These are phyloP conservation scores for Sebastes steindachneri DNA, from an alignment of 2,797 vertebrate species.

Conservation along the genomic window DNA sequence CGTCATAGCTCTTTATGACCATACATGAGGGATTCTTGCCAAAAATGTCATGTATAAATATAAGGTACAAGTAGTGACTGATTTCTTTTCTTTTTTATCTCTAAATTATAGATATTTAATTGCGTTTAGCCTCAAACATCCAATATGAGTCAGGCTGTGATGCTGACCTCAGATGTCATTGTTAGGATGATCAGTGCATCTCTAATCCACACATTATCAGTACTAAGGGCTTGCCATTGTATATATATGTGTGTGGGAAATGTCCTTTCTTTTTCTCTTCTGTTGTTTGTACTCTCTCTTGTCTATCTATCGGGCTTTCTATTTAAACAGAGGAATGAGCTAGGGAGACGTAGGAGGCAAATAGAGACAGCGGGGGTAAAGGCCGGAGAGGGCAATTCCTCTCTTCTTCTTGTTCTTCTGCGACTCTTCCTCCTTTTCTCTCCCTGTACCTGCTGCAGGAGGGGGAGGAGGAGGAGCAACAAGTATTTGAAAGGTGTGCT, in stretches of 20 bases:
- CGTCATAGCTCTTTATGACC: background rate
- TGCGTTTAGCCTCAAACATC: background rate
- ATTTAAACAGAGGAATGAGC: slow-evolving; percentile 17
- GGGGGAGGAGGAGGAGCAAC: slow-evolving; percentile 38
- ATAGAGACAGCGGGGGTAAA: slow-evolving; percentile 3
- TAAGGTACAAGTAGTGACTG: background rate
- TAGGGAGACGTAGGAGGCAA: slow-evolving; percentile 42
- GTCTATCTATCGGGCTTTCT: slow-evolving; percentile 7
- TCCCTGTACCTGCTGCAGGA: slow-evolving; percentile 65
- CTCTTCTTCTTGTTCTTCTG: background rate
- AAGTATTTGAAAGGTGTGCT: slow-evolving; percentile 67
- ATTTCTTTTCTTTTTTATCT: background rate
- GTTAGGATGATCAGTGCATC: background rate
- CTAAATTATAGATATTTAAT: background rate
- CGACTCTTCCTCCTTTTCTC: slow-evolving; percentile 1
- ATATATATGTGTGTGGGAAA: background rate
- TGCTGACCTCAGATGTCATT: background rate
- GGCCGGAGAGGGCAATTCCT: slow-evolving; percentile 8
- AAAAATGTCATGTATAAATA: background rate
- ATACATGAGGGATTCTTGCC: background rate
- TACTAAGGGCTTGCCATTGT: background rate
- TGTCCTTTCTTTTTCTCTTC: background rate
- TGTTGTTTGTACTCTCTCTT: background rate
- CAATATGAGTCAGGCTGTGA: background rate
- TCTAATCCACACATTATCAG: background rate